Percentiles rank a stretch among this genome's conserved stretches.
These are phyloP conservation scores for Monochamus saltuarius DNA, from an alignment of 1,140 invertebrate genomes.

Conservation along the genomic window DNA sequence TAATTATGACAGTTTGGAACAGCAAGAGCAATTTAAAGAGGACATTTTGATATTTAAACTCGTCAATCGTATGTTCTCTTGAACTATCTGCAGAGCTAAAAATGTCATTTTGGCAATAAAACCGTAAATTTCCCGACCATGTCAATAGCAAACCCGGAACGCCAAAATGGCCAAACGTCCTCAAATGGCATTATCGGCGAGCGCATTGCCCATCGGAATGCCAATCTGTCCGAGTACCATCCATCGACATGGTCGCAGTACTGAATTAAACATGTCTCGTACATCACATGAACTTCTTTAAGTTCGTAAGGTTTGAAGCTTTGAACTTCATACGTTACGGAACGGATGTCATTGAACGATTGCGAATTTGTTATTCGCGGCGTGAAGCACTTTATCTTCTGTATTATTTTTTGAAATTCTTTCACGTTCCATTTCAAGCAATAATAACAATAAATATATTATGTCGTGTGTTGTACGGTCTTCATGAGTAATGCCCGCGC, in stretches of 20 bases:
- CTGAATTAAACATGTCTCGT: constrained; percentile 33
- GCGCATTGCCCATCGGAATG: constrained; percentile 20
- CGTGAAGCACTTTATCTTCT: constrained; percentile 17
- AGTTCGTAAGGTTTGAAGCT: constrained; percentile 30
- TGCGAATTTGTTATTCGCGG: constrained; percentile 36
- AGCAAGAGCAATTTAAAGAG: no score
- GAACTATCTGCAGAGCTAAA: no score
- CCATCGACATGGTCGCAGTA: constrained; percentile 17
- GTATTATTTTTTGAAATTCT: constrained; percentile 39
- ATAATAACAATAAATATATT: constrained; percentile 41
- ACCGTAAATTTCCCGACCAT: no score
- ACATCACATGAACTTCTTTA: constrained; percentile 28
- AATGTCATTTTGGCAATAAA: no score
- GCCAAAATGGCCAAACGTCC: not conserved
- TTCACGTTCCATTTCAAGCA: constrained; percentile 37
- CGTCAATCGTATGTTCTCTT: no score
- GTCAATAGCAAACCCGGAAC: no score
- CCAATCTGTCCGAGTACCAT: constrained; percentile 28
- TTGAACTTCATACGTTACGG: constrained; percentile 34
- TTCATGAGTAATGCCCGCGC: constrained; percentile 33
- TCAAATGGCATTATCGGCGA: constrained; percentile 8
- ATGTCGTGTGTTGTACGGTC: constrained; percentile 28
- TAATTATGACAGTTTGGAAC: no score
- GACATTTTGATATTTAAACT: no score
- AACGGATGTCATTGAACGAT: constrained; percentile 41